phyloP scores from a whole-genome alignment of 2,113 vertebrate species.

The Pterophyllum scalare region DNA sequence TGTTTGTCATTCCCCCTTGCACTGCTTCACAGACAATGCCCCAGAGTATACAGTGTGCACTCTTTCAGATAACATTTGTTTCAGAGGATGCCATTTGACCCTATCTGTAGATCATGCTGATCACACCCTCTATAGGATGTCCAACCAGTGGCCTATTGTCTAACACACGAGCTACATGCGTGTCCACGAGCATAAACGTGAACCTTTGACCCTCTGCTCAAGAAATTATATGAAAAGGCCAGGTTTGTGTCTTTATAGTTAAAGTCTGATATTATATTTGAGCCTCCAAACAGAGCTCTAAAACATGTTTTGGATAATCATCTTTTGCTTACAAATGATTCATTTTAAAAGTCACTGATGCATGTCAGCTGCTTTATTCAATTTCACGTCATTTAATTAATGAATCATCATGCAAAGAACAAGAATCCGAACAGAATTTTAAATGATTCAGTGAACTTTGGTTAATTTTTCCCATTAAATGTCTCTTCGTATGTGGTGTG shows the following conservation, averaged over 20 bases:
- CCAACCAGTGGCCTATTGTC: conserved; percentile 45
- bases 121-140: conserved; percentile 21
- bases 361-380: conserved; percentile 43
- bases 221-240: not conserved
- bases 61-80: conserved; percentile 77
- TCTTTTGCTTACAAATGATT: conserved; percentile 12
- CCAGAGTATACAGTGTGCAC: conserved; percentile 71
- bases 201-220: conserved; percentile 24
- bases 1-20: conserved; percentile 47
- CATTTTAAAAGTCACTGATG: conserved; percentile 33
- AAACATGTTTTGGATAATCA: not conserved
- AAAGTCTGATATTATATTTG: not conserved
- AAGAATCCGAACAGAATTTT: not conserved
- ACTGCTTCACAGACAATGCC: conserved; percentile 26
- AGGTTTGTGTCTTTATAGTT: not conserved
- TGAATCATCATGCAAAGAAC: conserved; percentile 22
- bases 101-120: conserved; percentile 35
- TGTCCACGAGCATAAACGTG: conserved; percentile 2
- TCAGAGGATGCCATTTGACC: conserved; percentile 54
- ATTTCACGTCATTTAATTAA: conserved; percentile 23
- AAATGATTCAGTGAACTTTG: conserved; percentile 10
- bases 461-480: conserved; percentile 2
- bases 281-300: not conserved
- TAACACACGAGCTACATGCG: not conserved
- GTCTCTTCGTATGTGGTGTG: not conserved